Evolutionary conservation across 2,113 vertebrate species (phyloP).

Genomic region (Aix galericulata): DNA sequence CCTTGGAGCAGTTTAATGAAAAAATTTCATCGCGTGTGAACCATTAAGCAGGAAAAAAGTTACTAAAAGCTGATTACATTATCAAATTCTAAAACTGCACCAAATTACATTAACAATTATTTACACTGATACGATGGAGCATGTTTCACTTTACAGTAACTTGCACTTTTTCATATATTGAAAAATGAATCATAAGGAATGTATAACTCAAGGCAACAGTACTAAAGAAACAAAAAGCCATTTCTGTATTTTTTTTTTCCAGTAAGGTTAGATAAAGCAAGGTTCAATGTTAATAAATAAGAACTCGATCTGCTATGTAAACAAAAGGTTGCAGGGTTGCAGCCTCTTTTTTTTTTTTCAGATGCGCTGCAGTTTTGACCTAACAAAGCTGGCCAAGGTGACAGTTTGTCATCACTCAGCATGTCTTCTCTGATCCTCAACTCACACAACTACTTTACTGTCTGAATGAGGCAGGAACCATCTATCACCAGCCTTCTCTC

Average conservation of each 20-base stretch:
- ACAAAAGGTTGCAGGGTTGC: background rate
- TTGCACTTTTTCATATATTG: background rate
- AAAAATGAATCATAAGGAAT: background rate
- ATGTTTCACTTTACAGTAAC: background rate
- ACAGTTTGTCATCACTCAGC: background rate
- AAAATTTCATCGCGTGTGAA: constrained; percentile 60
- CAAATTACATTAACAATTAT: background rate
- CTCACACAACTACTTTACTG: background rate
- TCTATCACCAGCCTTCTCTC: background rate
- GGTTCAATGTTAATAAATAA: background rate
- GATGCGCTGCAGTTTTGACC: background rate
- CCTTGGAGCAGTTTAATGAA: constrained; percentile 66
- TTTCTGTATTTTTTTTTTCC: background rate
- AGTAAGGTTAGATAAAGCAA: background rate
- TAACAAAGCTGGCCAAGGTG: background rate
- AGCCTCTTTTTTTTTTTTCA: background rate
- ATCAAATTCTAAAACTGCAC: constrained; percentile 45
- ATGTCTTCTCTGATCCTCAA: background rate
- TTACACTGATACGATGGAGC: background rate
- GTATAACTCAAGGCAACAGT: background rate
- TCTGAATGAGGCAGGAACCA: background rate
- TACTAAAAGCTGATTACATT: constrained; percentile 48
- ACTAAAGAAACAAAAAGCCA: background rate
- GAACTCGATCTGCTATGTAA: background rate
- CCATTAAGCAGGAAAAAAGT: background rate